Conservation (phyloP, 1,140 invertebrate species). For the Drosophila pandora region DNA sequence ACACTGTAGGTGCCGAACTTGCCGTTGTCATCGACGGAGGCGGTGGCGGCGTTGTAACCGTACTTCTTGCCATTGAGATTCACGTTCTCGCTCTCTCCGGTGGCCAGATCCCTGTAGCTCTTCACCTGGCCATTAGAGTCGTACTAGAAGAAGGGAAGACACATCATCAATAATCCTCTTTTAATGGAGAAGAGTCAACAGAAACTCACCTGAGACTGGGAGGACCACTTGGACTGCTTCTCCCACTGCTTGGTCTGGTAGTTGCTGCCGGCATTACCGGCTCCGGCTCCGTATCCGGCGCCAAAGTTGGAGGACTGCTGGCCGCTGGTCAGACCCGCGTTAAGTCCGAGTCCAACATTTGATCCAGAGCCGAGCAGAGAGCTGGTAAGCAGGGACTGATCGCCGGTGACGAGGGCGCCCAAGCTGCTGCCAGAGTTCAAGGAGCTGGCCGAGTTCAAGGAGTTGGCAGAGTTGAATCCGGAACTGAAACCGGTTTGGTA, state of each 20-base stretch:
- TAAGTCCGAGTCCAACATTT: constrained; percentile 28
- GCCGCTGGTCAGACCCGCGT: constrained; percentile 18
- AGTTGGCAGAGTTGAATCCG: constrained; percentile 49
- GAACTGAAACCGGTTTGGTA: constrained; percentile 31
- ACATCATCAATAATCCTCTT: not conserved
- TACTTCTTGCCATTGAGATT: constrained; percentile 74
- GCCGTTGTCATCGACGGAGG: constrained; percentile 83
- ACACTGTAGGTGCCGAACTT: constrained; percentile 79
- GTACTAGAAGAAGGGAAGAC: constrained; percentile 36
- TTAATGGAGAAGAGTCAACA: not conserved
- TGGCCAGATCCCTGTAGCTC: constrained; percentile 79
- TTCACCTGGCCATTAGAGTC: constrained; percentile 72
- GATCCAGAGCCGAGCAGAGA: constrained; percentile 26
- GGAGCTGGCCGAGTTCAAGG: constrained; percentile 44
- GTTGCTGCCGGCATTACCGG: constrained; percentile 43
- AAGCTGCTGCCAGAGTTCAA: constrained; percentile 50
- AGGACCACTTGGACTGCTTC: constrained; percentile 83
- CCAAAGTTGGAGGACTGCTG: constrained; percentile 49
- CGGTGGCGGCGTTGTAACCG: constrained; percentile 80
- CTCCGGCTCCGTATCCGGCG: constrained; percentile 30
- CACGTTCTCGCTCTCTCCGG: constrained; percentile 77
- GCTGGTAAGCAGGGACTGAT: constrained; percentile 41
- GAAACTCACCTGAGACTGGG: constrained; percentile 71
- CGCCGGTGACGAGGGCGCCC: constrained; percentile 19
- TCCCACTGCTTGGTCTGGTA: constrained; percentile 83